Evolutionary conservation across 2,797 vertebrate genomes (phyloP).

Genomic region (Todus mexicanus): DNA sequence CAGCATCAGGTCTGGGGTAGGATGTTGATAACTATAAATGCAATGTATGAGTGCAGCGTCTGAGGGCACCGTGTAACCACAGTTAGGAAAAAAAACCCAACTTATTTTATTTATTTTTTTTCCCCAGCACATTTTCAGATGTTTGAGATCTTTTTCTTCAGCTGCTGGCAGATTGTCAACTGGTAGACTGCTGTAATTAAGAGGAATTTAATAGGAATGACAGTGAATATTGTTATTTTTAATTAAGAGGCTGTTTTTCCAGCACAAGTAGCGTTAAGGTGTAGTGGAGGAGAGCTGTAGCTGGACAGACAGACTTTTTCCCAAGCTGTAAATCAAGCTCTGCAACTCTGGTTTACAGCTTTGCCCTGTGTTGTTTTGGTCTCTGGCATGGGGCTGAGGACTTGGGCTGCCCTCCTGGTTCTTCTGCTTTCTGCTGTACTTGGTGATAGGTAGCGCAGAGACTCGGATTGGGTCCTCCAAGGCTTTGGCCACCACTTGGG

Average conservation of each 20-base stretch:
- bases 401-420: background rate
- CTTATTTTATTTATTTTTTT: background rate
- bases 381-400: fast-evolving
- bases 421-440: background rate
- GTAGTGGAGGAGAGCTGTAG: background rate
- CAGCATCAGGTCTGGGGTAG: fast-evolving
- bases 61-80: fast-evolving
- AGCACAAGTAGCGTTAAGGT: fast-evolving
- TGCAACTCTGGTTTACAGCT: background rate
- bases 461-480: background rate
- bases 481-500: fast-evolving
- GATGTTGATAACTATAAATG: background rate
- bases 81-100: background rate
- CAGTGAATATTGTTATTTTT: background rate
- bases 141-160: background rate
- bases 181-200: background rate
- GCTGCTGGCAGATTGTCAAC: background rate
- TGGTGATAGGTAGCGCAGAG: fast-evolving
- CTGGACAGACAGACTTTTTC: background rate
- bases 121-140: background rate
- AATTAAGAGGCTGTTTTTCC: background rate
- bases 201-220: background rate
- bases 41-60: background rate
- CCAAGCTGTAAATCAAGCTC: background rate
- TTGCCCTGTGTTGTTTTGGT: fast-evolving